Evolutionary conservation across 1,140 invertebrate genomes (phyloP).

Genomic region (Brachionus plicatilis): DNA sequence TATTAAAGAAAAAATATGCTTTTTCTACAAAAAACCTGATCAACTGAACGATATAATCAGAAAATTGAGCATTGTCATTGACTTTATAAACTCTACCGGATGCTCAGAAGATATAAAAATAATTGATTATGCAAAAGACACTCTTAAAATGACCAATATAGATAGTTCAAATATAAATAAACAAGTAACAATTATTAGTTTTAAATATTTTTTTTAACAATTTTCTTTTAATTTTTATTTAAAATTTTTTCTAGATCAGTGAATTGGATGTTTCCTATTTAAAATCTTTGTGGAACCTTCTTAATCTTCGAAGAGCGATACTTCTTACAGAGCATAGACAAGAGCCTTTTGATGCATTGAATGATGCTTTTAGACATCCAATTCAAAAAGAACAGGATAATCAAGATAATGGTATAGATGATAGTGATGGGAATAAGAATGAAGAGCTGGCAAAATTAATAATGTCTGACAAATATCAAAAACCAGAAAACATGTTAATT

Average conservation of each 20-base stretch:
- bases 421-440: not conserved
- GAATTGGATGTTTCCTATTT: constrained; percentile 8
- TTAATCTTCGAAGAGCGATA: not conserved
- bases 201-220: not conserved
- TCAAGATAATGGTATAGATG: not conserved
- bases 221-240: not conserved
- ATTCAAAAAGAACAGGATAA: not conserved
- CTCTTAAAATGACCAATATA: constrained; percentile 22
- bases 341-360: not conserved
- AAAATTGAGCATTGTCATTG: constrained; percentile 17
- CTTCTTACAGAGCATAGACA: not conserved
- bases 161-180: not conserved
- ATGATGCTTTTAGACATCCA: not conserved
- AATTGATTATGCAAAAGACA: not conserved
- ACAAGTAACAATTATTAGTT: not conserved
- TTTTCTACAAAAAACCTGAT: not conserved
- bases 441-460: not conserved
- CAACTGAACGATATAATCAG: constrained; percentile 12
- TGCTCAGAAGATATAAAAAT: not conserved
- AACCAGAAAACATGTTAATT: not conserved
- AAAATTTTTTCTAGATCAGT: not conserved
- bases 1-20: not conserved
- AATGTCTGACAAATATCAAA: not conserved
- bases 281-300: not conserved
- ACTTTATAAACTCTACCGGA: not conserved